phyloP scores from a whole-genome alignment of 2,797 vertebrate genomes.

The Sebastes nivosus region DNA sequence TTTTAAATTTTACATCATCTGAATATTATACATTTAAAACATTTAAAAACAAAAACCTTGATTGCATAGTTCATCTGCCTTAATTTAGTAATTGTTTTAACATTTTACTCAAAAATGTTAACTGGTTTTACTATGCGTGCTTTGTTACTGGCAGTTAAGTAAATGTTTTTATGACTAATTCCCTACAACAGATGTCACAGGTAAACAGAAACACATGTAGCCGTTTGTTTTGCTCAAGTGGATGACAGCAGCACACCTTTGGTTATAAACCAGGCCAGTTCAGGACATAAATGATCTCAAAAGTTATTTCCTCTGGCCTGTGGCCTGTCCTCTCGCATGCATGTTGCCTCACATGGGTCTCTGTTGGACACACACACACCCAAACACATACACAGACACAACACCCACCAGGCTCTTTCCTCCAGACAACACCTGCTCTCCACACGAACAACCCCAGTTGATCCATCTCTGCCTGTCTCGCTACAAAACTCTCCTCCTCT shows the following conservation, averaged over 20 bases:
- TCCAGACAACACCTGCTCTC: slow-evolving; percentile 63
- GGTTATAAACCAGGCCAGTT: slow-evolving; percentile 62
- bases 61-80: neutral
- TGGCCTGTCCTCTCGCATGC: slow-evolving; percentile 55
- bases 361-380: slow-evolving; percentile 40
- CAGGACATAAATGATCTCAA: slow-evolving; percentile 59
- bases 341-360: slow-evolving; percentile 32
- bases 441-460: slow-evolving; percentile 37
- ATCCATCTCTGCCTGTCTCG: slow-evolving; percentile 19
- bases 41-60: neutral
- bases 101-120: slow-evolving; percentile 6
- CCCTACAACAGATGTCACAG: slow-evolving; percentile 62
- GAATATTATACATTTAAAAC: neutral
- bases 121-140: slow-evolving; percentile 29
- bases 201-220: slow-evolving; percentile 81
- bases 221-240: slow-evolving; percentile 62
- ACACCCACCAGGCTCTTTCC: slow-evolving; percentile 33
- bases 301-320: slow-evolving; percentile 65
- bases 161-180: slow-evolving; percentile 60
- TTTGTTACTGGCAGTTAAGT: slow-evolving; percentile 40
- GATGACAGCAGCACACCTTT: slow-evolving; percentile 60
- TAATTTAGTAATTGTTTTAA: neutral
- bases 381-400: slow-evolving; percentile 38
- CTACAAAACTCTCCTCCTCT: neutral
- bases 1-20: neutral